Base-by-base conservation (phyloP, 1,140 invertebrate species). In the Hylyphantes graminicola region DNA sequence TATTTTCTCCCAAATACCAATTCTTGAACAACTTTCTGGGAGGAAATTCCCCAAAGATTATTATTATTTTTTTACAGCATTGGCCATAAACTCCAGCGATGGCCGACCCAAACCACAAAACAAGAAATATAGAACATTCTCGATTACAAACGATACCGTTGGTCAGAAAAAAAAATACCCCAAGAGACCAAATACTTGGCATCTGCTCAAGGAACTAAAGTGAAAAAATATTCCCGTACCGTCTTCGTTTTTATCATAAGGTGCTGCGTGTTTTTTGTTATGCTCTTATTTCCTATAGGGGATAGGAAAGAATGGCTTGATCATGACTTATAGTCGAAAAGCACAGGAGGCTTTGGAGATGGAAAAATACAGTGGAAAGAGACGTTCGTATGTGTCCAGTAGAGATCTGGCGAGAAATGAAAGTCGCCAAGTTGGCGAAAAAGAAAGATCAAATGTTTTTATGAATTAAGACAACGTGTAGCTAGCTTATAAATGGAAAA, bases 271-370 rank as follows among this genome's bases (percentile, higher is more conserved):
- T 59, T 63, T 78, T 67, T 78, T 19, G 53, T 50, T 19, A 9
- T 59, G 19, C 55, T 10, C 50, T 35, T n/a, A n/a, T n/a, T 53
- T 53, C 54, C 48, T n/a, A 73, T 48, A 55, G 15, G 13, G 35
- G 19, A 57, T 80, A 64, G 57, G 35, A 70, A 57, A 80, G 65
- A 70, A 13, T 55, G 68, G 77, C 55, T 80, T 59, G 77, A 48
- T 80, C 77, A 70, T 80, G 77, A 80, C 77, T 80, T 80, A 80
- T 80, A 64, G 77, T 67, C 17, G 50, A 48, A 54, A 55, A 70
- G 77, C 65, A 80, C 15, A 17, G 50, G 50, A 80, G 77, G 77
- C 77, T 67, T 67, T 67, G 64, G 54, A 80, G 65, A 80, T 80
- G 77, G 77, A 70, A 57, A 70, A 80, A 78, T 76, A 63, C 35